Evolutionary conservation across 2,797 vertebrate genomes (phyloP).

Genomic region (Delichon dasypus): DNA sequence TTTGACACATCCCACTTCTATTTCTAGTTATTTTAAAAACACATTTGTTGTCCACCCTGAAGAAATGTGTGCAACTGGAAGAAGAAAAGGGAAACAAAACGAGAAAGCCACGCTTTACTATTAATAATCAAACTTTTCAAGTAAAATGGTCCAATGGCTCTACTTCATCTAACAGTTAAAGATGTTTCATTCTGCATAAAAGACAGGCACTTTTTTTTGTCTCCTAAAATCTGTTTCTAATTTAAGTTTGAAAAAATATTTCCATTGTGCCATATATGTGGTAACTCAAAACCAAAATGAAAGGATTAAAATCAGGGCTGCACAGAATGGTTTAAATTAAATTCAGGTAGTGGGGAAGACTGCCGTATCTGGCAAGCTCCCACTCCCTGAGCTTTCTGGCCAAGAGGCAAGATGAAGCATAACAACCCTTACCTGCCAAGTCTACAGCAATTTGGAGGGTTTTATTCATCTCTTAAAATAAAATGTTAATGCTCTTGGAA

Average conservation of each 20-base stretch:
- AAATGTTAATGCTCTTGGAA: constrained; percentile 46
- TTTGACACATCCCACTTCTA: neutral
- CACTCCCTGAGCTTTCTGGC: constrained; percentile 56
- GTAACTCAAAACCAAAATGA: constrained; percentile 82
- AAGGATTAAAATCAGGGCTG: constrained; percentile 77
- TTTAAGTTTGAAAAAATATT: constrained; percentile 80
- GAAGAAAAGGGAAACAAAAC: neutral
- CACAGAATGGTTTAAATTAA: constrained; percentile 83
- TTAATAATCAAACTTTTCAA: neutral
- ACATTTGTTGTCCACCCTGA: neutral
- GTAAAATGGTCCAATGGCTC: constrained; percentile 31
- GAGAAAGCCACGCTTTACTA: neutral
- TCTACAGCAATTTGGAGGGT: constrained; percentile 39
- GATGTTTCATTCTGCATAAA: constrained; percentile 69
- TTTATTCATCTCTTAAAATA: constrained; percentile 53
- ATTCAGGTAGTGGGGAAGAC: constrained; percentile 79
- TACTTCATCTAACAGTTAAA: constrained; percentile 67
- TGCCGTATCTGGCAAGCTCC: constrained; percentile 66
- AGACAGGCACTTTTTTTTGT: constrained; percentile 50
- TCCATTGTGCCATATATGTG: constrained; percentile 79
- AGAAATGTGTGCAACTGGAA: neutral
- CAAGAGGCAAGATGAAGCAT: constrained; percentile 65
- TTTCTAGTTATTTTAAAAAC: neutral
- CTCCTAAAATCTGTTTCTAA: constrained; percentile 78
- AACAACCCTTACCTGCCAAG: constrained; percentile 68